These are phyloP conservation scores for Polydrusus cervinus DNA, from an alignment of 2,888 invertebrate genomes.

Conservation along the genomic window DNA sequence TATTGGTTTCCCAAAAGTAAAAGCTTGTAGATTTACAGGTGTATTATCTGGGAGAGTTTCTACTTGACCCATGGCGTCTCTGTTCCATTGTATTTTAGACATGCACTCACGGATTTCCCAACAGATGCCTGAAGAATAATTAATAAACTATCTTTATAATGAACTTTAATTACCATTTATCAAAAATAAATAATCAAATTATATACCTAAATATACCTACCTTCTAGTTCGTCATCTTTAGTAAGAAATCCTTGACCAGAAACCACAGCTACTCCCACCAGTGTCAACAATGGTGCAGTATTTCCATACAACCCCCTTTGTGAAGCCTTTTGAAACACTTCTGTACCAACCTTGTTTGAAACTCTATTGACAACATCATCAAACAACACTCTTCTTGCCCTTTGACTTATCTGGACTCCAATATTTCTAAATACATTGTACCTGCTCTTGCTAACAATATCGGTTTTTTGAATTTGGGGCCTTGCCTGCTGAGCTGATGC, in stretches of 20 bases:
- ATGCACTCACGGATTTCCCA: constrained; percentile 81
- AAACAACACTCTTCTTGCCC: constrained; percentile 79
- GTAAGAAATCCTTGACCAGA: constrained; percentile 83
- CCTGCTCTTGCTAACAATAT: constrained; percentile 56
- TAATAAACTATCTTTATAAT: no score
- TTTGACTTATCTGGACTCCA: constrained; percentile 75
- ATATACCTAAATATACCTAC: constrained; percentile 65
- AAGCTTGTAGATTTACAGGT: constrained; percentile 41
- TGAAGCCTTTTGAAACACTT: constrained; percentile 77
- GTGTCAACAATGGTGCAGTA: constrained; percentile 82
- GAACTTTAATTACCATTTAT: no score
- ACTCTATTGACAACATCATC: constrained; percentile 82
- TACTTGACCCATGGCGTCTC: constrained; percentile 25
- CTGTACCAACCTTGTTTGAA: constrained; percentile 78
- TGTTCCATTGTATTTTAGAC: constrained; percentile 47
- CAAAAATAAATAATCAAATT: no score
- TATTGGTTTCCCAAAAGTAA: constrained; percentile 79
- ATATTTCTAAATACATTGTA: constrained; percentile 69
- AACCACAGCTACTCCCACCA: constrained; percentile 83
- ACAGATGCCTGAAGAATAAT: constrained; percentile 74
- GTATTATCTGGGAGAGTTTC: constrained; percentile 36
- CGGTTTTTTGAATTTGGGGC: constrained; percentile 46
- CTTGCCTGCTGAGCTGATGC: constrained; percentile 62
- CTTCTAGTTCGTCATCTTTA: constrained; percentile 85
- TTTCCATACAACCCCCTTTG: constrained; percentile 80